Evolutionary conservation across 2,113 vertebrate genomes (phyloP), one percentile per base, ranked within the genome.

Genomic region (Cephalopholis sonnerati): DNA sequence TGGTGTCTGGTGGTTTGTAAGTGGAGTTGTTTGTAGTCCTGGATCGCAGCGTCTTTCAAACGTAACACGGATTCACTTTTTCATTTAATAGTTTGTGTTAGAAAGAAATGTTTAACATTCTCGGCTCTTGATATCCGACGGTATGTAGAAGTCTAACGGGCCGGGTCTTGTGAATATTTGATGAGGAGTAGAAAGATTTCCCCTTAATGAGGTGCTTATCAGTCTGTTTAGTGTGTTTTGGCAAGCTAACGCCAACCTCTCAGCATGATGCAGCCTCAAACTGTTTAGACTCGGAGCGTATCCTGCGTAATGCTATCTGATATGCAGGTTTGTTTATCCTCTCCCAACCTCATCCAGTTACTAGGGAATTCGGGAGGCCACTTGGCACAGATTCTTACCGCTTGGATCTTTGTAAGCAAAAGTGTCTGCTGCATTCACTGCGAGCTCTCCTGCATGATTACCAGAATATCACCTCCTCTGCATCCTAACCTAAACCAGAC

Each of bases 221-320:
- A 81, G 82, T 84, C 84, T 85, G 83, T 84, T 88, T 82, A 77
- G 82, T 81, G 75, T 89, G 59, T 82, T 62, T 87, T 88, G 79
- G 72, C 70, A 83, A 78, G 81, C 80, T 65, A 36, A 54, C 22
- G 71, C 78, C 81, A 79, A 27, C 20, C 13, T 41, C 79, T 82
- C 59, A 18, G 80, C 48, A 65, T 32, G 71, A 73, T 73, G 77
- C 77, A 64, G 74, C 83, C 71, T 86, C 72, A 53, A 67, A 87
- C 86, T 85, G 79, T 89, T 87, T 62, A 62, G 66, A 71, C 70
- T 79, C 25, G 0, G 71, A 88, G 83, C 32, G 15, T 39, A 68
- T 83, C 77, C 72, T 86, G 69, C 65, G 58, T 84, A 71, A 86
- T 86, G 50, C 81, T 57, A 75, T 83, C 77, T 77, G 82, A 90